Evolutionary conservation across 2,888 invertebrate species (phyloP).

Genomic region (Serrognathus titanus): DNA sequence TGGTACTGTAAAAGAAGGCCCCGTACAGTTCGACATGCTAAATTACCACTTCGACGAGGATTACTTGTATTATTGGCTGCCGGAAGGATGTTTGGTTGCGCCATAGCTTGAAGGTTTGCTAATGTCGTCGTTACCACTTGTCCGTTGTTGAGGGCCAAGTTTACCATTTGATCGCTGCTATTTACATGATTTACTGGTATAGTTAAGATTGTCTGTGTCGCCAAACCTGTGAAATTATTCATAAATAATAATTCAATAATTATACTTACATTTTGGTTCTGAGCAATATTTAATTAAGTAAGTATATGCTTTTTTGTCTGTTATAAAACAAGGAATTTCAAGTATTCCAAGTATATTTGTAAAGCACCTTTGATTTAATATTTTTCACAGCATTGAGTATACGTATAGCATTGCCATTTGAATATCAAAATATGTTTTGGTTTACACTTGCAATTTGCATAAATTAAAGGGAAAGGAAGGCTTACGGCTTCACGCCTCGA

Average conservation of each 20-base stretch:
- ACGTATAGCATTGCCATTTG: too few relatives aligned
- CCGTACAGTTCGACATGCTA: background rate
- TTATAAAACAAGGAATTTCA: too few relatives aligned
- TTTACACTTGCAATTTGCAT: too few relatives aligned
- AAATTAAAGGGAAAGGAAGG: too few relatives aligned
- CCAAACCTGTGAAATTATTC: slow-evolving; percentile 65
- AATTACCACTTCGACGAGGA: background rate
- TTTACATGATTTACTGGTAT: slow-evolving; percentile 91
- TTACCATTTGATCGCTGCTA: slow-evolving; percentile 66
- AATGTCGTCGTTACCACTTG: slow-evolving; percentile 82
- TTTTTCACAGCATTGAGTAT: too few relatives aligned
- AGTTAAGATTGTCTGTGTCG: slow-evolving; percentile 92
- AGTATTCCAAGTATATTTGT: too few relatives aligned
- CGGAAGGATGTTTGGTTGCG: slow-evolving; percentile 62
- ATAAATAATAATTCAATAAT: background rate
- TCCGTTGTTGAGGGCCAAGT: slow-evolving; percentile 78
- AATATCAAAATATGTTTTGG: too few relatives aligned
- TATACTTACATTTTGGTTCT: too few relatives aligned
- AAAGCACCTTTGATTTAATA: too few relatives aligned
- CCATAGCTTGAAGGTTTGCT: slow-evolving; percentile 74
- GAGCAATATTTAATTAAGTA: too few relatives aligned
- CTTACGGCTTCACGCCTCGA: too few relatives aligned
- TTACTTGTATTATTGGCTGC: slow-evolving; percentile 47
- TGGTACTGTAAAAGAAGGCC: slow-evolving; percentile 42
- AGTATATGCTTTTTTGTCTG: too few relatives aligned